These are phyloP conservation scores for Oryzias javanicus DNA, from an alignment of 2,113 vertebrate genomes.

Conservation along the genomic window DNA sequence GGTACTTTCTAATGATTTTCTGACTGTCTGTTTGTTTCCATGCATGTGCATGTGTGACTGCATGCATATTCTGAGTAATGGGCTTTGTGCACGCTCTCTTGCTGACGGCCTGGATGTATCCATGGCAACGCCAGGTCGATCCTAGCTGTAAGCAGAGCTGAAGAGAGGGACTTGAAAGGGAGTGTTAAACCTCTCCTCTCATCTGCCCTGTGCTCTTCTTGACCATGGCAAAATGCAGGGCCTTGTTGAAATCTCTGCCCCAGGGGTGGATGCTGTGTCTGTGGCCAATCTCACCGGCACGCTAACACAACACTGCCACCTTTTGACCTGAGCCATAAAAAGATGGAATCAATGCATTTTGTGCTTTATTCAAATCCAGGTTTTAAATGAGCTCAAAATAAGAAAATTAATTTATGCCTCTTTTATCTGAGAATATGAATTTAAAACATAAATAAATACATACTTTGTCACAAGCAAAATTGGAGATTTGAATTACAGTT, in stretches of 20 bases:
- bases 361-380: neutral
- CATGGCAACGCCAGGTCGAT: conserved; percentile 79
- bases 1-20: neutral
- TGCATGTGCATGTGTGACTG: conserved; percentile 34
- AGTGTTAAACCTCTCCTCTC: conserved; percentile 64
- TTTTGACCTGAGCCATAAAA: conserved; percentile 47
- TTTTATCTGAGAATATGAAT: neutral
- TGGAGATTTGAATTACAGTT: no score
- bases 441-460: no score
- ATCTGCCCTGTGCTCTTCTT: conserved; percentile 51
- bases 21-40: conserved; percentile 8
- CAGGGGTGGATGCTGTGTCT: conserved; percentile 4
- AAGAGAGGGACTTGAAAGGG: conserved; percentile 73
- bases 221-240: conserved; percentile 51
- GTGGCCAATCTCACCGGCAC: conserved; percentile 7
- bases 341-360: neutral
- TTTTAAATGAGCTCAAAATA: conserved; percentile 1
- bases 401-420: neutral
- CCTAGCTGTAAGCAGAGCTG: conserved; percentile 59
- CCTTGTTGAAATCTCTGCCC: conserved; percentile 58
- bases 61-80: conserved; percentile 64
- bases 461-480: no score
- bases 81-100: conserved; percentile 64
- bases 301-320: conserved; percentile 71
- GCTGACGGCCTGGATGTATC: conserved; percentile 69